Base-by-base conservation (phyloP, 2,888 invertebrate species). In the Drosophila yooni region DNA sequence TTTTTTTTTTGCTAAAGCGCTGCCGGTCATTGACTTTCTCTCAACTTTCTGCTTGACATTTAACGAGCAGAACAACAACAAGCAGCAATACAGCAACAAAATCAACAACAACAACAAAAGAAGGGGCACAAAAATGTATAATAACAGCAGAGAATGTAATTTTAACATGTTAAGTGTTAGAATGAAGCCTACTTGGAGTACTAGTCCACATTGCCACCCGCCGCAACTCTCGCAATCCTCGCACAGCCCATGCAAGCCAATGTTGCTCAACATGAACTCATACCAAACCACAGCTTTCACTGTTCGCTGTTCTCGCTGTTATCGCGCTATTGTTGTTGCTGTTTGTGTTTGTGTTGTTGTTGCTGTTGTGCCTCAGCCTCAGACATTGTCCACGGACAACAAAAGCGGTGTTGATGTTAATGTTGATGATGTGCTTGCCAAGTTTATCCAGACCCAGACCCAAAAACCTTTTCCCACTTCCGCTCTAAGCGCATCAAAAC, bases 161-260 rank as follows among this genome's bases (percentile, higher is more conserved):
- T 80, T 81, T 83, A 81, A 81, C 88, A 87, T 85, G 89, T 89
- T 88, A 85, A 85, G 85, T 89, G 85, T 84, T 89, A 82, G 89
- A 88, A 81, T 88, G 87, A 85, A 85, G 84, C 89, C 84, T 88
- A 85, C 89, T 85, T 83, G 69, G 74, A 70, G 81, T 76, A 60
- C 74, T 73, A 60, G 48, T 15, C 61, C n/a, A 25, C 29, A 18
- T 36, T 27, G 18, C 27, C 15, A 5, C 15, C 13, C 64, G 34
- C 43, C 6, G 36, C 29, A 56, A 11, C 33, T 15, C 36, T 40
- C 53, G 15, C 34, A 27, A n/a, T 13, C 36, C n/a, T 31, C n/a
- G 8, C 48, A 8, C 10, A 31, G 15, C 29, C 21, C 21, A 21
- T 34, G 18, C 50, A 18, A 70, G 11, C n/a, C 48, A 40, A 63